Evolutionary conservation across 2,113 vertebrate genomes (phyloP).

Genomic region (Dinomys branickii): DNA sequence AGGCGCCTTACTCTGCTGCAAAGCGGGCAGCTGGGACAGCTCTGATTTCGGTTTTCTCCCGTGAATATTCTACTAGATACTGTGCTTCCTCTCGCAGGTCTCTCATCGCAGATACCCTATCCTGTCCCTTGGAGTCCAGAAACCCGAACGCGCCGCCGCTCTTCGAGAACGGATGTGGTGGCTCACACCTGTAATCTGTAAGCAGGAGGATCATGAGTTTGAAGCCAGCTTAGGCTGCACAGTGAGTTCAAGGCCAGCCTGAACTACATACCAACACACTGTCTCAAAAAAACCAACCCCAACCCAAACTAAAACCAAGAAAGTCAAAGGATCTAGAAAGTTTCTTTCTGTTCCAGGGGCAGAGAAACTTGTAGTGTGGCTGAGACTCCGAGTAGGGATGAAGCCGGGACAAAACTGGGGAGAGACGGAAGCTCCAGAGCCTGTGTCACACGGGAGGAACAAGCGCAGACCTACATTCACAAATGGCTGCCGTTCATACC

Average conservation of each 20-base stretch:
- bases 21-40: not conserved
- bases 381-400: not conserved
- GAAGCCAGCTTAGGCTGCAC: not conserved
- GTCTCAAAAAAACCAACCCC: not conserved
- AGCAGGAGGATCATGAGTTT: not conserved
- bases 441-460: not conserved
- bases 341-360: not conserved
- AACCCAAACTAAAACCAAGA: not conserved
- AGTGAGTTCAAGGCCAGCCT: not conserved
- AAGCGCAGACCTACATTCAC: not conserved
- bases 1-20: not conserved
- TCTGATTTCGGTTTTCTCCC: not conserved
- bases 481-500: not conserved
- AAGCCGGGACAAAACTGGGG: too few relatives aligned
- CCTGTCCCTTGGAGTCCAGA: not conserved
- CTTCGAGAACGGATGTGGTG: not conserved
- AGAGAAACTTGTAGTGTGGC: not conserved
- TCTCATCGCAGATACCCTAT: not conserved
- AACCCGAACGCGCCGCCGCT: not conserved
- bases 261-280: not conserved
- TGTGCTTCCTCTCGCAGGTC: not conserved
- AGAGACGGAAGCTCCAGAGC: not conserved
- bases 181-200: not conserved
- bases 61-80: not conserved
- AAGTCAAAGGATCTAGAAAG: not conserved